These are phyloP conservation scores for Micrastur ruficollis DNA, from an alignment of 2,797 vertebrate species.

Conservation along the genomic window DNA sequence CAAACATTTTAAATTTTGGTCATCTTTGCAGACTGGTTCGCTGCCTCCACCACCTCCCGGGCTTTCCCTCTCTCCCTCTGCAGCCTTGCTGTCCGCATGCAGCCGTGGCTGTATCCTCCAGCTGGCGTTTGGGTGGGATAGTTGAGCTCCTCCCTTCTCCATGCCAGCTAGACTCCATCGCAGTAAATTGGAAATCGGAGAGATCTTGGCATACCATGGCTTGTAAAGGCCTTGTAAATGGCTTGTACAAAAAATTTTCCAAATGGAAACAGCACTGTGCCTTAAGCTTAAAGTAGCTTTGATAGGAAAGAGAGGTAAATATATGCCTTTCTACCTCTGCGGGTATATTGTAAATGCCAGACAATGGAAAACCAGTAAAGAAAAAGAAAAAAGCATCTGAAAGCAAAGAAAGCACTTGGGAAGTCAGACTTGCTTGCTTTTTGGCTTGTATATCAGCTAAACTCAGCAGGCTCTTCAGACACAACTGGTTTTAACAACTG, in stretches of 20 bases:
- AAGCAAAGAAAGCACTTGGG: constrained; percentile 30
- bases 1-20: neutral
- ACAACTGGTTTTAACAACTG: constrained; percentile 18
- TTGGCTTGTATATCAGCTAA: neutral
- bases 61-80: neutral
- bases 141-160: constrained; percentile 21
- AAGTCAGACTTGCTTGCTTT: neutral
- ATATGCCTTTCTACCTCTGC: constrained; percentile 51
- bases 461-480: neutral
- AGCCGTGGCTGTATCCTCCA: neutral
- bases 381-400: constrained; percentile 9
- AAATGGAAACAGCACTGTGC: constrained; percentile 62
- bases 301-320: constrained; percentile 66
- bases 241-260: constrained; percentile 63
- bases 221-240: constrained; percentile 73
- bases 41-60: neutral
- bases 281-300: constrained; percentile 52
- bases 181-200: constrained; percentile 66
- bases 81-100: neutral
- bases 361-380: constrained; percentile 67
- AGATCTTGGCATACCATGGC: constrained; percentile 56
- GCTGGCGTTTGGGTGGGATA: constrained; percentile 36
- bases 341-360: constrained; percentile 61
- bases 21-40: neutral
- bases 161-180: constrained; percentile 41